Conservation (phyloP, 1,140 invertebrate genomes). For the Drosophila auraria region DNA sequence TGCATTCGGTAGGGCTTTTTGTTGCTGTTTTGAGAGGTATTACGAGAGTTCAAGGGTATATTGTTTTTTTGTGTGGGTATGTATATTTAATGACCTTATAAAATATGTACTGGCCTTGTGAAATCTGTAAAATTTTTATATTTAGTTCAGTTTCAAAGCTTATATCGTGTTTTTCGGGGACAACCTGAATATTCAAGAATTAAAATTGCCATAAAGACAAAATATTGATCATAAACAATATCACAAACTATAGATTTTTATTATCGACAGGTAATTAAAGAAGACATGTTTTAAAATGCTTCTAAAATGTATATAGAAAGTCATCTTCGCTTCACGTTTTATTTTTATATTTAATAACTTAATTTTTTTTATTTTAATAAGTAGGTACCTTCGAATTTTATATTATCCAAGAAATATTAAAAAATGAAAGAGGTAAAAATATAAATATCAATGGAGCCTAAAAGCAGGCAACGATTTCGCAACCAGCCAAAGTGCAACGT, state of each 20-base stretch:
- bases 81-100: background rate
- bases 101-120: background rate
- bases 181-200: background rate
- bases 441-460: too few species aligned
- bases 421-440: background rate
- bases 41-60: background rate
- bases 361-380: too few species aligned
- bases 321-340: background rate
- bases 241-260: background rate
- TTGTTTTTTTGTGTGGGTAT: background rate
- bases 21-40: slow-evolving; percentile 15
- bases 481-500: background rate
- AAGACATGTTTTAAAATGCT: background rate
- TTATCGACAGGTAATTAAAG: background rate
- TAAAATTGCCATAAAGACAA: background rate
- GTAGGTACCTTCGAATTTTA: too few species aligned
- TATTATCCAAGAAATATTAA: too few species aligned
- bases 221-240: background rate
- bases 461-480: background rate
- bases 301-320: background rate
- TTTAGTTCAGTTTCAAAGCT: background rate
- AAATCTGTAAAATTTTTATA: background rate
- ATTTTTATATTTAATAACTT: too few species aligned
- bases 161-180: background rate
- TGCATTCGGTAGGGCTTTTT: slow-evolving; percentile 11